Evolutionary conservation across 2,888 invertebrate species (phyloP).

Genomic region (Coelopa pilipes): DNA sequence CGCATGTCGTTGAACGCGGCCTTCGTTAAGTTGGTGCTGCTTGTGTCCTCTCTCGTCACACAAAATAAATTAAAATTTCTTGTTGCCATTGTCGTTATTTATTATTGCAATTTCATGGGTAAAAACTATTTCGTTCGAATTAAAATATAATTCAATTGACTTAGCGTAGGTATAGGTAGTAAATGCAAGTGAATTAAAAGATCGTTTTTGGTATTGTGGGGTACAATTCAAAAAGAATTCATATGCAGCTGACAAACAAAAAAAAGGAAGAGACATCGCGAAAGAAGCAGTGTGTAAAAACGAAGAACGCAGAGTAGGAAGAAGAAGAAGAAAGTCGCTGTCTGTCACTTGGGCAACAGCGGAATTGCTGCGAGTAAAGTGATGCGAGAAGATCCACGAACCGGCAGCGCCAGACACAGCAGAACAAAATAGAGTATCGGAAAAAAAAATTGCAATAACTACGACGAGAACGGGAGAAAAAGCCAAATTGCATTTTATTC

Average conservation of each 20-base stretch:
- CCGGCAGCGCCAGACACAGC: conserved; percentile 5
- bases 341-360: conserved; percentile 2
- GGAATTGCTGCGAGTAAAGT: neutral
- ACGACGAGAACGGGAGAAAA: neutral
- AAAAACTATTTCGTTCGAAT: conserved; percentile 2
- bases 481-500: neutral
- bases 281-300: neutral
- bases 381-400: neutral
- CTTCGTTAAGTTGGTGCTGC: conserved; percentile 14
- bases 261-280: neutral
- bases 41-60: conserved; percentile 24
- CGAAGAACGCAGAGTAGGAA: neutral
- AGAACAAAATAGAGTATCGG: neutral
- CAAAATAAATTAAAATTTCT: conserved; percentile 38
- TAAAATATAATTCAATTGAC: neutral
- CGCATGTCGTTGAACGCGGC: conserved; percentile 2
- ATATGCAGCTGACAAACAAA: conserved; percentile 17
- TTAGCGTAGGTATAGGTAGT: neutral
- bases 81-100: conserved; percentile 38
- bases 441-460: neutral
- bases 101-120: conserved; percentile 30
- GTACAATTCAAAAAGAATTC: conserved; percentile 8
- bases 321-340: neutral
- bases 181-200: neutral
- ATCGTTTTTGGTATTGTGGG: neutral